phyloP scores from a whole-genome alignment of 2,888 invertebrate species.

The Chloromyia formosa region DNA sequence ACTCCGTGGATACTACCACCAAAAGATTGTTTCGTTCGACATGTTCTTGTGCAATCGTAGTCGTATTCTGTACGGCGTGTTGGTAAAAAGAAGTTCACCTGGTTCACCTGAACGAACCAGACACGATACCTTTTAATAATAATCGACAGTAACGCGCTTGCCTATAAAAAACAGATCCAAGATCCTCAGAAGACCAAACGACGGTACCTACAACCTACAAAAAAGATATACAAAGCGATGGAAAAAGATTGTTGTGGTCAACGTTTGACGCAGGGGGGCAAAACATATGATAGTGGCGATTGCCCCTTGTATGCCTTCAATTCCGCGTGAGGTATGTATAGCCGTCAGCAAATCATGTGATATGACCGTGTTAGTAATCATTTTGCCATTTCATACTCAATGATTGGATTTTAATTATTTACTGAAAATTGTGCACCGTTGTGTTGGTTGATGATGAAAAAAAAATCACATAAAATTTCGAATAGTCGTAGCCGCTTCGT shows the following conservation, averaged over 20 bases:
- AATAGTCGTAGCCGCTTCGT: too few species aligned
- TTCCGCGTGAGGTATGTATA: not conserved
- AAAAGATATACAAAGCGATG: not conserved
- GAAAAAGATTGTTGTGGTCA: not conserved
- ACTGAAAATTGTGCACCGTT: conserved; percentile 38
- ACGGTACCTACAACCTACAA: too few species aligned
- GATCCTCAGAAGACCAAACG: not conserved
- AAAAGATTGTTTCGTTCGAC: too few species aligned
- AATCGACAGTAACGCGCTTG: conserved; percentile 40
- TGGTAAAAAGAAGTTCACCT: conserved; percentile 32
- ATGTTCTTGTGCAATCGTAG: not conserved
- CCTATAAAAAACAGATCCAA: not conserved
- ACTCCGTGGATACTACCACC: conserved; percentile 11
- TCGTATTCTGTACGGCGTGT: not conserved
- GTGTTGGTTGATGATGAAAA: not conserved
- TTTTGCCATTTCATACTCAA: conserved; percentile 47
- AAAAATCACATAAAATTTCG: conserved; percentile 24
- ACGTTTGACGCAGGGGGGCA: not conserved
- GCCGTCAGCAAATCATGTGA: conserved; percentile 19
- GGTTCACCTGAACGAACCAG: conserved; percentile 37
- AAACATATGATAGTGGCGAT: conserved; percentile 3
- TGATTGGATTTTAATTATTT: conserved; percentile 49
- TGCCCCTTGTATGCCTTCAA: not conserved
- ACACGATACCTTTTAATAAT: conserved; percentile 39
- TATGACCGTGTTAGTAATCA: conserved; percentile 46